Percentiles rank a stretch among this genome's conserved stretches.
These are phyloP conservation scores for Tamias sibiricus DNA, from an alignment of 2,113 vertebrate genomes.

Conservation along the genomic window DNA sequence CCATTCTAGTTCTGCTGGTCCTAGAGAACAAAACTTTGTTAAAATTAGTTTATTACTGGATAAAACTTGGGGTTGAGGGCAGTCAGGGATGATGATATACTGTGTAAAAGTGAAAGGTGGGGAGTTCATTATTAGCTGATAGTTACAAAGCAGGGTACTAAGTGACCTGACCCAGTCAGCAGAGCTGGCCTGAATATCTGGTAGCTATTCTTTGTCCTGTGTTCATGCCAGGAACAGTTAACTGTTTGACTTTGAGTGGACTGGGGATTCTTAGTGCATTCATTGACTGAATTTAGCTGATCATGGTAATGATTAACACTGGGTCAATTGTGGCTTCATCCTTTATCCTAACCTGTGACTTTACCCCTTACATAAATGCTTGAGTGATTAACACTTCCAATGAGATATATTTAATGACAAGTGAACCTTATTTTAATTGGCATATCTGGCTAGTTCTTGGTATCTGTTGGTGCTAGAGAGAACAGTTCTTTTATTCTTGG, in stretches of 20 bases:
- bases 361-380: conserved; percentile 19
- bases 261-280: conserved; percentile 65
- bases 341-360: conserved; percentile 22
- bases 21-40: conserved; percentile 36
- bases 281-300: conserved; percentile 69
- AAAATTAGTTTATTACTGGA: neutral
- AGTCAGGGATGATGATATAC: neutral
- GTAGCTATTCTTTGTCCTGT: conserved; percentile 68
- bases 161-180: conserved; percentile 65
- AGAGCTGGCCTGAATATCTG: conserved; percentile 71
- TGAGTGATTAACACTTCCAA: neutral
- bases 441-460: neutral
- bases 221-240: conserved; percentile 72
- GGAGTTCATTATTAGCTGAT: neutral
- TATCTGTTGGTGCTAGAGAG: neutral
- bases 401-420: neutral
- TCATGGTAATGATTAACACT: conserved; percentile 70
- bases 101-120: neutral
- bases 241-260: conserved; percentile 75
- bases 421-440: neutral
- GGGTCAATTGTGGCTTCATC: neutral
- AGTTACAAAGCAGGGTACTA: conserved; percentile 33
- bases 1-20: neutral
- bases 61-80: neutral
- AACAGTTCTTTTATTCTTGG: conserved; percentile 5